phyloP scores from a whole-genome alignment of 2,888 invertebrate genomes.

The Belgica antarctica region DNA sequence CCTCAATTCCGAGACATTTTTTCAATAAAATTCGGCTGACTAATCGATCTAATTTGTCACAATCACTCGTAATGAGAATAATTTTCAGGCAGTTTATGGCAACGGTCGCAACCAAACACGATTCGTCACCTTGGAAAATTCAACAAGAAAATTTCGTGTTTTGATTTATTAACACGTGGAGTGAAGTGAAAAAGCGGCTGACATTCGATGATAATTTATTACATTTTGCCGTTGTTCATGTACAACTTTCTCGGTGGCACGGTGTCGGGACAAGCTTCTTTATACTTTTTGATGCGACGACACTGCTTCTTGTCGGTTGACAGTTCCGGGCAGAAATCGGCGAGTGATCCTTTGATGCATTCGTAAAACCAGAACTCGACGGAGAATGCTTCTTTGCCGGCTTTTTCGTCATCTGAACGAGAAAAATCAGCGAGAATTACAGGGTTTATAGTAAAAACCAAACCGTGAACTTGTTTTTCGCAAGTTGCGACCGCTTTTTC shows the following conservation, averaged over 20 bases:
- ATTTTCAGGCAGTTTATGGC: not conserved
- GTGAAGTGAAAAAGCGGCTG: not conserved
- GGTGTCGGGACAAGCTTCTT: not conserved
- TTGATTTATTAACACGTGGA: constrained; percentile 3
- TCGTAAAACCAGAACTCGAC: not conserved
- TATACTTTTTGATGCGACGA: not conserved
- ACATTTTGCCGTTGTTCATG: not conserved
- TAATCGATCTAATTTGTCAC: constrained; percentile 22
- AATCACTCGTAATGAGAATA: not conserved
- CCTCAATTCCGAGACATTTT: constrained; percentile 4
- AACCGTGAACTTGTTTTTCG: not conserved
- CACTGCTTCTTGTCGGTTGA: not conserved
- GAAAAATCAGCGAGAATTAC: no score
- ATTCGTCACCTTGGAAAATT: not conserved
- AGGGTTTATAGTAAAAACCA: not conserved
- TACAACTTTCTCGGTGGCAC: not conserved
- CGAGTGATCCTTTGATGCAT: not conserved
- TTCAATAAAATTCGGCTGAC: constrained; percentile 5
- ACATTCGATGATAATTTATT: not conserved
- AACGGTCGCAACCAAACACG: not conserved
- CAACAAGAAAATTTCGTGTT: not conserved
- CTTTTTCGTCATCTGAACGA: not conserved
- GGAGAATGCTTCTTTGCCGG: not conserved
- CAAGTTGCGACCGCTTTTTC: not conserved
- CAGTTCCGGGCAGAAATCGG: not conserved